Percentiles rank a stretch among this genome's conserved stretches.
Evolutionary conservation across 2,113 vertebrate genomes (phyloP).

Genomic region (Casuarius casuarius): DNA sequence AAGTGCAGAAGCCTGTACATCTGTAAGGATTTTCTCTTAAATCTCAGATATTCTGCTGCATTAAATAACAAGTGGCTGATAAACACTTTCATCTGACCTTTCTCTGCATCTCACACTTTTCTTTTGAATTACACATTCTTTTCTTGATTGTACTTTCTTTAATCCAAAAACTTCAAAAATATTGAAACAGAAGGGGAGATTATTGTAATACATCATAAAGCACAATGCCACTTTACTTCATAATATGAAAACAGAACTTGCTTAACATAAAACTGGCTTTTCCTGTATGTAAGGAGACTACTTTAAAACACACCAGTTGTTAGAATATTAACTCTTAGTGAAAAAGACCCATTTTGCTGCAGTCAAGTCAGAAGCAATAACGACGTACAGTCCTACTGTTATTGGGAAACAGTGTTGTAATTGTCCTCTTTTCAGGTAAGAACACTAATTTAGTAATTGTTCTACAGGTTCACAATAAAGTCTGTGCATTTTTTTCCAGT

Average conservation of each 20-base stretch:
- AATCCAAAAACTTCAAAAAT: conserved; percentile 4
- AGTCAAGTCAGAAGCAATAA: background rate
- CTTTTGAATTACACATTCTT: background rate
- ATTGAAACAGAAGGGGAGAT: background rate
- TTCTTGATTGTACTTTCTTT: background rate
- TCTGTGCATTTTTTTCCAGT: background rate
- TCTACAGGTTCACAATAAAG: background rate
- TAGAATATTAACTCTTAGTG: background rate
- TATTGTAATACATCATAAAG: background rate
- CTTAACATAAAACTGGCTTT: background rate
- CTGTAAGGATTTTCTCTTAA: background rate
- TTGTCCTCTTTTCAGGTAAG: background rate
- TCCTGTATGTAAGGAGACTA: background rate
- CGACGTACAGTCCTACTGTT: background rate
- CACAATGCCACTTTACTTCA: background rate
- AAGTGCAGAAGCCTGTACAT: background rate
- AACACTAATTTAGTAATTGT: background rate
- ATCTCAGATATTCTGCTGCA: background rate
- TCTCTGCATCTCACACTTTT: background rate
- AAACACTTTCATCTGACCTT: background rate
- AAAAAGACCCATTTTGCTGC: background rate
- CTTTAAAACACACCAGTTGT: background rate
- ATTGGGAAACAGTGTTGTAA: background rate
- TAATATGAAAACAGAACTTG: background rate
- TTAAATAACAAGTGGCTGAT: background rate